Evolutionary conservation across 2,888 invertebrate species (phyloP), one percentile per base, ranked within the genome.

Genomic region (Dryobotodes eremita): DNA sequence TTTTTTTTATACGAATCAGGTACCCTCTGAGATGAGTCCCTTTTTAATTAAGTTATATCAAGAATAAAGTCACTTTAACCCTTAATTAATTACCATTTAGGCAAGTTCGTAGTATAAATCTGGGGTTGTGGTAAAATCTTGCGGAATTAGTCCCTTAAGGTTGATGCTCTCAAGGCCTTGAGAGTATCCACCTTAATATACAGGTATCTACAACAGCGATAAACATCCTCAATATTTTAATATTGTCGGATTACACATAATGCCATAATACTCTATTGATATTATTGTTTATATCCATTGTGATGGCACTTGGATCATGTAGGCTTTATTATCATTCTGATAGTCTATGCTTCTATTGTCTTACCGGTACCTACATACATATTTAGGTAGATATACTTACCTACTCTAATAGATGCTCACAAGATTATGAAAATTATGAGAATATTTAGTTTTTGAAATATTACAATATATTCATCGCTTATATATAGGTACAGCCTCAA

Each of bases 281-380:
- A 72, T 86, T 85, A 86, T 85, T 86, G 86, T 86, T 84, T 86
- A 81, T 61, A 75, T 8, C 59, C 57, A 68, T 76, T 76, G 83
- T 79, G 80, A 69, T 80, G 80, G 71, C 68, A 74, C 57, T 71
- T 8, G 74, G 71, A 77, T 81, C 76, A 79, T 70, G 84, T 69
- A 76, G 76, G 78, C 70, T 78, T 73, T 87, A 82, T 87, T 87
- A 86, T 86, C 89, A 86, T 87, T 87, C 88, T 82, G 64, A 70
- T 74, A 82, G 71, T 73, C 77, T 82, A 88, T 82, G 68, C 64
- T 11, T 72, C 83, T 75, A 83, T 83, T 87, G 88, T 87, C 69
- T 86, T 71, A 59, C 48, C 8, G 11, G 66, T 61, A 68, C 42
- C 17, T 74, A 57, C 17, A 23, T 74, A 57, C 17, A 23, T 80